Evolutionary conservation across 1,140 invertebrate genomes (phyloP).

Genomic region (Drosophila pachea): DNA sequence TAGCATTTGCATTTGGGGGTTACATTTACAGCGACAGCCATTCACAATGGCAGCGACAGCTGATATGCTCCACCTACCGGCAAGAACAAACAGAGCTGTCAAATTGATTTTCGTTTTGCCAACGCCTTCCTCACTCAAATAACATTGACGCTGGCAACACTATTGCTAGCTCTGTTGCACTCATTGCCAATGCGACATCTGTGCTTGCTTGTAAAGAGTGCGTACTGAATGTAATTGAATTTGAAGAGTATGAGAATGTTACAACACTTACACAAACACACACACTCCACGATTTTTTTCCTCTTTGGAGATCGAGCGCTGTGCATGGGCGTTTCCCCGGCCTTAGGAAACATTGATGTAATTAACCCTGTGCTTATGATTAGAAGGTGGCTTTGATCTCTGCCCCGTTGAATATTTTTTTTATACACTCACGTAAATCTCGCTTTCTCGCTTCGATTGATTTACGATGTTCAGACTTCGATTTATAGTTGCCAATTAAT

Average conservation of each 20-base stretch:
- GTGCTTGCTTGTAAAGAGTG: conserved; percentile 16
- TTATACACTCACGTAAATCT: background rate
- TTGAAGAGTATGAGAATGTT: background rate
- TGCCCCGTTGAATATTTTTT: too few species aligned
- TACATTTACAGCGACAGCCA: background rate
- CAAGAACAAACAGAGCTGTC: conserved; percentile 17
- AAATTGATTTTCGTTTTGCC: conserved; percentile 27
- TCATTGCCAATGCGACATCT: conserved; percentile 1
- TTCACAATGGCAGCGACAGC: conserved; percentile 19
- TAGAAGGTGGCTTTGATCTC: too few species aligned
- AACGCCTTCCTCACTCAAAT: conserved; percentile 36
- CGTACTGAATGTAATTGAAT: conserved; percentile 20
- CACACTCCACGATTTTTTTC: background rate
- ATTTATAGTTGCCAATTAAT: conserved; percentile 45
- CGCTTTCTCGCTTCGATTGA: conserved; percentile 32
- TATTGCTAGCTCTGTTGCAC: conserved; percentile 38
- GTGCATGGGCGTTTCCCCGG: background rate
- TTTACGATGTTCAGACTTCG: conserved; percentile 38
- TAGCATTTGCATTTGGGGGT: background rate
- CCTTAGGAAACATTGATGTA: too few species aligned
- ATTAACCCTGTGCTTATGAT: too few species aligned
- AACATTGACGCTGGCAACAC: conserved; percentile 31
- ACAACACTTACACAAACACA: background rate
- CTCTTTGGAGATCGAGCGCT: too few species aligned
- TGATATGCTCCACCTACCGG: conserved; percentile 37